Evolutionary conservation across 2,888 invertebrate genomes (phyloP).

Genomic region (Caradrina kadenii): DNA sequence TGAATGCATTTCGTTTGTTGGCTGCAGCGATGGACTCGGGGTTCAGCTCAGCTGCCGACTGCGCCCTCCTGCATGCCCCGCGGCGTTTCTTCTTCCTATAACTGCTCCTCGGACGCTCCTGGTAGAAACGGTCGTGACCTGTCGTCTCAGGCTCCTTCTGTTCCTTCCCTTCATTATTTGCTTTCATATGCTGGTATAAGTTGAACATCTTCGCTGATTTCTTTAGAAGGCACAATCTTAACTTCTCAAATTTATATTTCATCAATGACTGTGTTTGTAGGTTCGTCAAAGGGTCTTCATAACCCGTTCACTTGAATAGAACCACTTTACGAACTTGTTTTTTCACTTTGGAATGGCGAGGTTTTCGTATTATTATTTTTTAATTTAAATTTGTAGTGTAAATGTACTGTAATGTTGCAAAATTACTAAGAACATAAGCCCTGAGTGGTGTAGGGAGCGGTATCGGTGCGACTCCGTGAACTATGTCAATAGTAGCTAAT

Average conservation of each 20-base stretch:
- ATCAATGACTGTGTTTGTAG: constrained; percentile 65
- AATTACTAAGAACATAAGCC: constrained; percentile 19
- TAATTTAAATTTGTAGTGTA: background rate
- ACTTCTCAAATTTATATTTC: constrained; percentile 70
- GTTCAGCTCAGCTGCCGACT: constrained; percentile 93
- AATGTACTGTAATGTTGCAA: constrained; percentile 16
- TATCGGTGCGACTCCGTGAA: constrained; percentile 71
- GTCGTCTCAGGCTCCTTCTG: constrained; percentile 92
- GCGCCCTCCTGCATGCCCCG: constrained; percentile 92
- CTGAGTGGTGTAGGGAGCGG: constrained; percentile 64
- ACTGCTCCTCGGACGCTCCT: constrained; percentile 90
- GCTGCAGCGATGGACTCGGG: constrained; percentile 92
- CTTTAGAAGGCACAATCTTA: constrained; percentile 69
- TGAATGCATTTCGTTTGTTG: constrained; percentile 91
- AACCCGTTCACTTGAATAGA: constrained; percentile 23
- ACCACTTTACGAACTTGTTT: constrained; percentile 27
- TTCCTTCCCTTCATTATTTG: constrained; percentile 89
- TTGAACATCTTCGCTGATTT: constrained; percentile 92
- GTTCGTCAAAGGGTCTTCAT: constrained; percentile 26
- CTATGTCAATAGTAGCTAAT: constrained; percentile 85
- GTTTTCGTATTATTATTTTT: background rate
- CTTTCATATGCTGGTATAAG: constrained; percentile 93
- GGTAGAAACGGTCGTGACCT: constrained; percentile 95
- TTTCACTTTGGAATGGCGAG: too few relatives aligned
- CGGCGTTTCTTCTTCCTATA: constrained; percentile 89